Percentiles rank a stretch among this genome's conserved stretches.
These are phyloP conservation scores for Eugnorisma glareosa DNA, from an alignment of 2,888 invertebrate species.

Conservation along the genomic window DNA sequence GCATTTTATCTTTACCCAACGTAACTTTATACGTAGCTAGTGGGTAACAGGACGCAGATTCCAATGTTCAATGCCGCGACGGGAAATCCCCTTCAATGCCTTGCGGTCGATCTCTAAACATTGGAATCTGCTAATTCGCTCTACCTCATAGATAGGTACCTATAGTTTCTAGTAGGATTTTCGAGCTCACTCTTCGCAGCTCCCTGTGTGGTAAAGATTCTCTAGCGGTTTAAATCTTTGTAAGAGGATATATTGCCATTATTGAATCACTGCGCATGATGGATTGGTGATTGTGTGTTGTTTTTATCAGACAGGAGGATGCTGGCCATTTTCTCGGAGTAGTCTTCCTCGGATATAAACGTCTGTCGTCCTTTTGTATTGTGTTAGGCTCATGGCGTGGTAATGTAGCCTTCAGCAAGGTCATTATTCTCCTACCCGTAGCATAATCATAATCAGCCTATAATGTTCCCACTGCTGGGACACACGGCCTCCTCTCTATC, in stretches of 20 bases:
- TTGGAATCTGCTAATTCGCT: too few relatives aligned
- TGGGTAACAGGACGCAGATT: too few relatives aligned
- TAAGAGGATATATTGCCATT: constrained; percentile 27
- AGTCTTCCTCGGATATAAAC: constrained; percentile 9
- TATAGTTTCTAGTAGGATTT: not conserved
- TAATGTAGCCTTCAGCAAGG: not conserved
- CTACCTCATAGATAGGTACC: too few relatives aligned
- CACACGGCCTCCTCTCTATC: too few relatives aligned
- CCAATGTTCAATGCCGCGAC: too few relatives aligned
- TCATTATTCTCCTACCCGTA: not conserved
- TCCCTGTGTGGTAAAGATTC: not conserved
- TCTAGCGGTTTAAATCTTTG: not conserved
- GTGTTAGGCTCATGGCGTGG: not conserved
- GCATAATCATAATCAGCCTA: too few relatives aligned
- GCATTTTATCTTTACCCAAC: too few relatives aligned
- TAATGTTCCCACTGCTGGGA: too few relatives aligned
- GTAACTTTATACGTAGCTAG: too few relatives aligned
- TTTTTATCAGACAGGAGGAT: constrained; percentile 26
- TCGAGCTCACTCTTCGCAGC: too few relatives aligned
- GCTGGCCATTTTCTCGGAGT: constrained; percentile 29
- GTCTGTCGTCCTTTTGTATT: not conserved
- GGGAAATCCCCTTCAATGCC: too few relatives aligned
- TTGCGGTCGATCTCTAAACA: too few relatives aligned
- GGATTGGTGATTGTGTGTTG: constrained; percentile 27
- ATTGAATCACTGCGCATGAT: constrained; percentile 41